A percentile compares a stretch with the other conserved stretches of the same genome.
Evolutionary conservation across 2,797 vertebrate species (phyloP).

Genomic region (Molossus molossus): DNA sequence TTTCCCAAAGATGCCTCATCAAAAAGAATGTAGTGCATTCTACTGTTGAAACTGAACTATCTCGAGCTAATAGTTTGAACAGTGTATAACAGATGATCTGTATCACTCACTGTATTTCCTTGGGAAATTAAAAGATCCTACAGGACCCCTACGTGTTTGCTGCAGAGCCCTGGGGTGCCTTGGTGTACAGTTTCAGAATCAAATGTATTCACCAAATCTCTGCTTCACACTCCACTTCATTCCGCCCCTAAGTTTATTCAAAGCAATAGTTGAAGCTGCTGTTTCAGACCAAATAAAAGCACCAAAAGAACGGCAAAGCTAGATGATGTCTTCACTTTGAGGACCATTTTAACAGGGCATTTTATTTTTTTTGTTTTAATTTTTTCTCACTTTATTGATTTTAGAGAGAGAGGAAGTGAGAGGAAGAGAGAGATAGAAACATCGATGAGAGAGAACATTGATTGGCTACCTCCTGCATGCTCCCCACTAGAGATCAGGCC

Average conservation of each 20-base stretch:
- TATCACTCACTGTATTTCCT: neutral
- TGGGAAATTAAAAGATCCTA: neutral
- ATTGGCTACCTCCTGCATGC: too few relatives aligned
- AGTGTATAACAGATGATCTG: neutral
- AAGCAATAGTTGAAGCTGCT: neutral
- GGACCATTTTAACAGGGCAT: neutral
- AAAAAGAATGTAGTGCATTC: neutral
- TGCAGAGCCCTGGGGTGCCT: neutral
- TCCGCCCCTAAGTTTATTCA: neutral
- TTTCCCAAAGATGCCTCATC: neutral
- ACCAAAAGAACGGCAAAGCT: neutral
- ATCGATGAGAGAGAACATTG: too few relatives aligned
- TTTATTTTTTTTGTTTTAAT: too few relatives aligned
- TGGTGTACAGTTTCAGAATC: neutral
- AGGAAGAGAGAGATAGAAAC: too few relatives aligned
- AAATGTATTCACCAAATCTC: neutral
- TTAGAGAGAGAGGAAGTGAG: too few relatives aligned
- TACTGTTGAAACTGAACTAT: neutral
- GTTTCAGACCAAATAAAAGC: constrained; percentile 36
- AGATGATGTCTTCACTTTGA: neutral
- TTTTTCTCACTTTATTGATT: too few relatives aligned
- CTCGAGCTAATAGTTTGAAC: neutral
- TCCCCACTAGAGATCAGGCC: too few relatives aligned
- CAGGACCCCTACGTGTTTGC: neutral
- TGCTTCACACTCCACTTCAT: neutral